Evolutionary conservation across 1,140 invertebrate genomes (phyloP).

Genomic region (Drosophila erecta): DNA sequence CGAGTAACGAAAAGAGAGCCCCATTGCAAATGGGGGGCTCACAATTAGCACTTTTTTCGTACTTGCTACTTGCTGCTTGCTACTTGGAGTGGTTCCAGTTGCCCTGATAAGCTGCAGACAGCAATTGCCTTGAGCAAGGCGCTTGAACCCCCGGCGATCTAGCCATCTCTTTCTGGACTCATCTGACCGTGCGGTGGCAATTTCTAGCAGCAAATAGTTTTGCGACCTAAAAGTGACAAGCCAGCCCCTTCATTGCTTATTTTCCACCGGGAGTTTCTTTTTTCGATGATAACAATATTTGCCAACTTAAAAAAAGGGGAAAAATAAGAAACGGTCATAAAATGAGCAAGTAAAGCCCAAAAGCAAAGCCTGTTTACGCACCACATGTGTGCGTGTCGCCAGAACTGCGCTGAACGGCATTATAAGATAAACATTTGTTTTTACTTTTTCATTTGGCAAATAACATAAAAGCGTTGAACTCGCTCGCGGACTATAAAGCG

Average conservation of each 20-base stretch:
- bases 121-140: conserved; percentile 71
- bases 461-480: conserved; percentile 79
- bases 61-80: conserved; percentile 23
- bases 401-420: conserved; percentile 50
- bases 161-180: neutral
- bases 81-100: conserved; percentile 49
- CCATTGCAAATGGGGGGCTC: conserved; percentile 19
- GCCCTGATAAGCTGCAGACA: conserved; percentile 62
- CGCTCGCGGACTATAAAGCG: conserved; percentile 22
- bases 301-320: conserved; percentile 19
- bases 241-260: neutral
- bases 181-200: conserved; percentile 13
- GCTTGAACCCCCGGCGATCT: conserved; percentile 60
- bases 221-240: conserved; percentile 73
- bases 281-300: conserved; percentile 76
- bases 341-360: conserved; percentile 72
- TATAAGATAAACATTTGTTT: conserved; percentile 80
- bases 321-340: conserved; percentile 58
- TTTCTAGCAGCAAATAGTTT: conserved; percentile 72
- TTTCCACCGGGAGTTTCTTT: conserved; percentile 4
- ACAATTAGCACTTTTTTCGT: conserved; percentile 72
- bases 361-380: conserved; percentile 79
- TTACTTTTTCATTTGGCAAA: conserved; percentile 80
- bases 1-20: conserved; percentile 65
- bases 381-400: conserved; percentile 36